phyloP scores from a whole-genome alignment of 2,113 vertebrate species.

The Pipra filicauda region DNA sequence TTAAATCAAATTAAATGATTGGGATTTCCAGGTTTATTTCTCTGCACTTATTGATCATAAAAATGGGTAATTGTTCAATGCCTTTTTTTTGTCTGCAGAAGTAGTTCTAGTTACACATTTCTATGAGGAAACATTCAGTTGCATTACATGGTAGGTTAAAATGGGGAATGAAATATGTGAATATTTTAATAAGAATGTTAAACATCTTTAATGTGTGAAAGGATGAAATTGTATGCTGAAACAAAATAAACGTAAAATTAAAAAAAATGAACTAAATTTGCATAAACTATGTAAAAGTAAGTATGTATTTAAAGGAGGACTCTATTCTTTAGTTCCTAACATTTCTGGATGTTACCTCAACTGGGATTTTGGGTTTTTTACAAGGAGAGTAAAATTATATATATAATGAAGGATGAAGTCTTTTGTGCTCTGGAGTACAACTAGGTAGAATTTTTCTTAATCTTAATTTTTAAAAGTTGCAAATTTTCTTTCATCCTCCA shows the following conservation, averaged over 20 bases:
- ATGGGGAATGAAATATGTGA: neutral
- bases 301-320: neutral
- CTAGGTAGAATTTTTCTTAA: neutral
- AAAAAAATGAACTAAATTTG: neutral
- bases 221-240: neutral
- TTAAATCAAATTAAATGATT: neutral
- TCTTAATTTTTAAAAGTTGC: neutral
- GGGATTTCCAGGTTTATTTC: neutral
- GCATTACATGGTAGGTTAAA: neutral
- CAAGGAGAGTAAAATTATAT: neutral
- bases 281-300: neutral
- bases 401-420: neutral
- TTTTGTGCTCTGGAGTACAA: neutral
- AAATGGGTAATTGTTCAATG: neutral
- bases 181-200: neutral
- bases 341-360: neutral
- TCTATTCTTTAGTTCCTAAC: neutral
- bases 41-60: neutral
- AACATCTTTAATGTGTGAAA: neutral
- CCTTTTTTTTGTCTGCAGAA: neutral
- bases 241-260: neutral
- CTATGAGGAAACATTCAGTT: neutral
- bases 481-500: neutral
- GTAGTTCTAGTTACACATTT: neutral
- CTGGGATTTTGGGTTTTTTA: neutral